Percentiles rank a stretch among this genome's conserved stretches.
phyloP scores from a whole-genome alignment of 1,140 invertebrate genomes.

The Lepidostoma basale region DNA sequence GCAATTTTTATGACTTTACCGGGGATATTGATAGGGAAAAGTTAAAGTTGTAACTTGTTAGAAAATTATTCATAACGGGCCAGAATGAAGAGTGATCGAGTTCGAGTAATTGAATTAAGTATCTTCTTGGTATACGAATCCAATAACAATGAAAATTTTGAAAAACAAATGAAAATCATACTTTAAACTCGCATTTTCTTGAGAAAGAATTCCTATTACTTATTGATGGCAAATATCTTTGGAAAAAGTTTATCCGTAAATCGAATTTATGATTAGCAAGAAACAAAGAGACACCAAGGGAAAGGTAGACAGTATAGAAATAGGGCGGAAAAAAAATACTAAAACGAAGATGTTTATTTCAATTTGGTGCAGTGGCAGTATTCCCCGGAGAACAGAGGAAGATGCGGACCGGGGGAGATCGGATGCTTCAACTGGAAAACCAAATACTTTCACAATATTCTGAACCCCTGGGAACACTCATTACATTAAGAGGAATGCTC shows the following conservation, averaged over 20 bases:
- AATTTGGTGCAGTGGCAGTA: constrained; percentile 44
- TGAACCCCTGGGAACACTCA: constrained; percentile 7
- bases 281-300: background rate
- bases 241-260: too few relatives aligned
- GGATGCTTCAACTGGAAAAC: constrained; percentile 13
- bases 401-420: constrained; percentile 27
- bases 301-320: background rate
- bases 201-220: too few relatives aligned
- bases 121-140: too few relatives aligned
- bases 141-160: too few relatives aligned
- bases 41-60: too few relatives aligned
- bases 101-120: too few relatives aligned
- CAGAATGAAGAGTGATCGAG: too few relatives aligned
- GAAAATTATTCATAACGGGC: too few relatives aligned
- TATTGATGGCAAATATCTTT: too few relatives aligned
- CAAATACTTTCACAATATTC: constrained; percentile 1
- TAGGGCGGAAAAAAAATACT: constrained; percentile 38
- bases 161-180: too few relatives aligned
- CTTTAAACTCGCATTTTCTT: too few relatives aligned
- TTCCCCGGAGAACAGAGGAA: constrained; percentile 38
- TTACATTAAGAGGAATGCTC: constrained; percentile 14
- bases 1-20: constrained; percentile 19
- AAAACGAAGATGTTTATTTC: constrained; percentile 47
- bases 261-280: too few relatives aligned
- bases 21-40: background rate